These are phyloP conservation scores for Drosophila sucinea DNA, from an alignment of 1,140 invertebrate genomes.

Conservation along the genomic window DNA sequence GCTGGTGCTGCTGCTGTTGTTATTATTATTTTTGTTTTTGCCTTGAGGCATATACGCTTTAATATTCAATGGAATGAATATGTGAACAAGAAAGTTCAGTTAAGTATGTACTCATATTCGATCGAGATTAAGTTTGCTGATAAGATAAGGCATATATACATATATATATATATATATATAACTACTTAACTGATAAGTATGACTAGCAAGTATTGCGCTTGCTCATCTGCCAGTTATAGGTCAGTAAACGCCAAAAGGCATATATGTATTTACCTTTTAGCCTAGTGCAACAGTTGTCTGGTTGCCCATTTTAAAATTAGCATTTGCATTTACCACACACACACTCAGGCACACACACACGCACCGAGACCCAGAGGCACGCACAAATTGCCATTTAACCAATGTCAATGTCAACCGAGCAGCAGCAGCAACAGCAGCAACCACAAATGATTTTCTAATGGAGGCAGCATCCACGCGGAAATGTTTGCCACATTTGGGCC, in stretches of 20 bases:
- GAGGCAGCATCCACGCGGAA: constrained; percentile 74
- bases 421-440: constrained; percentile 29
- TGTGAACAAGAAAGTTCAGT: constrained; percentile 72
- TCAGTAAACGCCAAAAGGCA: constrained; percentile 37
- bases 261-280: constrained; percentile 57
- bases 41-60: constrained; percentile 53
- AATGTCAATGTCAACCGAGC: constrained; percentile 74
- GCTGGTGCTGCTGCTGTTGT: constrained; percentile 29
- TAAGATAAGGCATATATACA: constrained; percentile 55
- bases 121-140: constrained; percentile 60
- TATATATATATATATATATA: constrained; percentile 18
- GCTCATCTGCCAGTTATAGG: constrained; percentile 45
- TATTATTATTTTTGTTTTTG: constrained; percentile 23
- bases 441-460: constrained; percentile 76
- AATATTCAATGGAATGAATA: constrained; percentile 65
- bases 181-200: background rate
- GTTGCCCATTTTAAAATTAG: constrained; percentile 63
- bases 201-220: background rate
- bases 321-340: constrained; percentile 48
- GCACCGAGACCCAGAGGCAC: constrained; percentile 25
- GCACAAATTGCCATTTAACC: constrained; percentile 74
- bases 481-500: constrained; percentile 67
- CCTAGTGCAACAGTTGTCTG: constrained; percentile 70
- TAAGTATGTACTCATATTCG: constrained; percentile 19
- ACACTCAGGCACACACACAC: constrained; percentile 23